Conservation (phyloP, 2,113 vertebrate genomes). For the Malurus elegans region DNA sequence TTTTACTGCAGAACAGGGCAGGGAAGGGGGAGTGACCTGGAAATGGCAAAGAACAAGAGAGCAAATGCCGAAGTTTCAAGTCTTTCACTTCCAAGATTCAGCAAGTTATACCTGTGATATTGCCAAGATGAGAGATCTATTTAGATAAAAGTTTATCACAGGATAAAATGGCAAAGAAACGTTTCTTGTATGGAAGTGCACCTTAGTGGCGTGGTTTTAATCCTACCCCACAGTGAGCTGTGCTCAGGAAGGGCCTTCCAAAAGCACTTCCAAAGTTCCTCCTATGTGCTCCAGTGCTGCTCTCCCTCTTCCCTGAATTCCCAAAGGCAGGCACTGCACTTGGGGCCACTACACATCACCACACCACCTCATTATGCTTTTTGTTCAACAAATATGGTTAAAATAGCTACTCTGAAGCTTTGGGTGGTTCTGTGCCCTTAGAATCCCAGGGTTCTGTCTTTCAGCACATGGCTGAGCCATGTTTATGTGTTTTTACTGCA, state of each 20-base stretch:
- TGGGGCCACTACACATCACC: not conserved
- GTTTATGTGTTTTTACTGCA: fast-evolving
- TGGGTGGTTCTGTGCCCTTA: not conserved
- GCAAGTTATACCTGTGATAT: not conserved
- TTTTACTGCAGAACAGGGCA: not conserved
- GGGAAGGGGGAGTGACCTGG: not conserved
- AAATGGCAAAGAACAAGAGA: not conserved
- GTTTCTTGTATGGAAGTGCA: not conserved
- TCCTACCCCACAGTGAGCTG: not conserved
- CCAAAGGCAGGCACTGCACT: not conserved
- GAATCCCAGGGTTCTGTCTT: not conserved
- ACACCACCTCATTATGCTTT: not conserved
- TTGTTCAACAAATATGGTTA: not conserved
- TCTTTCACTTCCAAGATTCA: not conserved
- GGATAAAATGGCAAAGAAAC: not conserved
- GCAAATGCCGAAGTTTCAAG: not conserved
- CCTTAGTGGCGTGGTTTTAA: not conserved
- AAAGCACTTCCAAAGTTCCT: not conserved
- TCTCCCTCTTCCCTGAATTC: not conserved
- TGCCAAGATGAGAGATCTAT: not conserved
- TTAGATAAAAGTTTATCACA: not conserved
- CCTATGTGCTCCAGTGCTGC: not conserved
- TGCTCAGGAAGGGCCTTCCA: not conserved
- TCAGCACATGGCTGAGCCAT: not conserved
- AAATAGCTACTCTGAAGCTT: not conserved